A percentile compares a stretch with the other conserved stretches of the same genome.
These are phyloP conservation scores for Eriosoma lanigerum DNA, from an alignment of 1,140 invertebrate genomes.

Conservation along the genomic window DNA sequence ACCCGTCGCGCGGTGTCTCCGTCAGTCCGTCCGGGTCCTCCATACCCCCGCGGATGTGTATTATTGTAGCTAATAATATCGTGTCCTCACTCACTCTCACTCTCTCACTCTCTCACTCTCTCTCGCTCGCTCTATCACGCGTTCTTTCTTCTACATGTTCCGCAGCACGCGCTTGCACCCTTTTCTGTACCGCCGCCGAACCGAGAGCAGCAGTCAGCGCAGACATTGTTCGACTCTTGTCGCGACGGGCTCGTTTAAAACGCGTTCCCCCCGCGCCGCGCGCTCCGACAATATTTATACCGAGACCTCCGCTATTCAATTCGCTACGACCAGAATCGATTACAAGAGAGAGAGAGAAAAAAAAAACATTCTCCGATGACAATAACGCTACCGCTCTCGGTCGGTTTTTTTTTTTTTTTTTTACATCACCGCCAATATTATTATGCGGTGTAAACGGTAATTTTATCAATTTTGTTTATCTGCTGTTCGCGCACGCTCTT, in stretches of 20 bases:
- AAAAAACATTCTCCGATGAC: neutral
- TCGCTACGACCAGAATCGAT: constrained; percentile 6
- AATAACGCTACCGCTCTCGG: neutral
- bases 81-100: no score
- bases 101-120: neutral
- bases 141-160: no score
- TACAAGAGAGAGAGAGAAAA: neutral
- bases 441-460: no score
- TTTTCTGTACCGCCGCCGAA: neutral
- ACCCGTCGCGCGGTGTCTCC: neutral
- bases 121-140: neutral
- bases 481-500: no score
- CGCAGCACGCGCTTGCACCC: neutral
- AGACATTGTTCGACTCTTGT: neutral
- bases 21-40: neutral
- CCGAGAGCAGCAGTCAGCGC: neutral
- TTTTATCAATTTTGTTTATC: no score
- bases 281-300: constrained; percentile 18
- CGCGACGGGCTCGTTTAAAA: constrained; percentile 24
- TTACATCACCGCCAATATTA: no score
- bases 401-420: neutral
- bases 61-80: constrained; percentile 51
- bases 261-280: no score
- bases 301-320: constrained; percentile 13
- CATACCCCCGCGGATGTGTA: constrained; percentile 17